phyloP scores from a whole-genome alignment of 2,113 vertebrate species.

The Upupa epops region DNA sequence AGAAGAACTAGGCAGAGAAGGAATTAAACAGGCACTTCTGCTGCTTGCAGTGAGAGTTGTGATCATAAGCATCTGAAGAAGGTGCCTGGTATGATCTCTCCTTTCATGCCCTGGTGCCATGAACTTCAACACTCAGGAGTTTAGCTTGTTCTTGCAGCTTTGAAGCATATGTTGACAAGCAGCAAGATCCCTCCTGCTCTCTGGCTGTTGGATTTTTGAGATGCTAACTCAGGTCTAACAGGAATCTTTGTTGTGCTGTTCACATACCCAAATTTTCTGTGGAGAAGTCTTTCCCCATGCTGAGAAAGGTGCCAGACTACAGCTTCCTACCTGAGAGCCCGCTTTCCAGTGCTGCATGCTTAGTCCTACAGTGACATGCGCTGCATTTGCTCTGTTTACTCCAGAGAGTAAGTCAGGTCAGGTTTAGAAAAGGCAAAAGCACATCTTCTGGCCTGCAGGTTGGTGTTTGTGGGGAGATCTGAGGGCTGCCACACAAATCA shows the following conservation, averaged over 20 bases:
- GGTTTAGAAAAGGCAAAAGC: conserved; percentile 39
- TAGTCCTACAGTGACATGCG: background rate
- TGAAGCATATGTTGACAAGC: background rate
- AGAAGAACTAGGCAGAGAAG: background rate
- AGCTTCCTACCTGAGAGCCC: background rate
- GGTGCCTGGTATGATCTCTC: background rate
- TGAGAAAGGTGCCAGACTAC: background rate
- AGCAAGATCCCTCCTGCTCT: background rate
- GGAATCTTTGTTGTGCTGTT: background rate
- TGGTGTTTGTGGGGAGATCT: background rate
- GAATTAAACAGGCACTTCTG: background rate
- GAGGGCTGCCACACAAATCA: conserved; percentile 31
- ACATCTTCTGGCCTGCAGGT: conserved; percentile 34
- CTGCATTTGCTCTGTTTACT: conserved; percentile 21
- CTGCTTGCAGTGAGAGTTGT: background rate
- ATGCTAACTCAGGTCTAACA: background rate
- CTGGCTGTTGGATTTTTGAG: background rate
- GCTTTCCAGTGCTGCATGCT: background rate
- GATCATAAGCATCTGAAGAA: background rate
- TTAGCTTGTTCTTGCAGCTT: background rate
- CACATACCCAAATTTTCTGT: background rate
- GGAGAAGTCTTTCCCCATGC: background rate
- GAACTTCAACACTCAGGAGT: background rate
- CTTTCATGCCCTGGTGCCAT: background rate
- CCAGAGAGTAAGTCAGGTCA: conserved; percentile 11